phyloP scores from a whole-genome alignment of 2,888 invertebrate genomes.

The Maniola hyperantus region DNA sequence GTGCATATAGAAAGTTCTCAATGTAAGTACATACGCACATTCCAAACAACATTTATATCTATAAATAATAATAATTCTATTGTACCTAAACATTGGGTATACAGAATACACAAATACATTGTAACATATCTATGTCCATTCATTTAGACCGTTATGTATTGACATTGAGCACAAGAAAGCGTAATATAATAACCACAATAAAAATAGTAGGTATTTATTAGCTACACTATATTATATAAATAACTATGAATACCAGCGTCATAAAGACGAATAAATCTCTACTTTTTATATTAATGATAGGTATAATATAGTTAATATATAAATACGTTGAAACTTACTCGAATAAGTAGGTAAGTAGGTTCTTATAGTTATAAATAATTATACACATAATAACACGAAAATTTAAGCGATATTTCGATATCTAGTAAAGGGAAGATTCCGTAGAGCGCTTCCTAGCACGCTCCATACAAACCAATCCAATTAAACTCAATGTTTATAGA shows the following conservation, averaged over 20 bases:
- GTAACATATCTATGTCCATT: constrained; percentile 25
- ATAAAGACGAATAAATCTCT: constrained; percentile 71
- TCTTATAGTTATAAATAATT: constrained; percentile 56
- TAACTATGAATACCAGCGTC: constrained; percentile 75
- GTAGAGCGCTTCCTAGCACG: too few species aligned
- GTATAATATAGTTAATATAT: constrained; percentile 49
- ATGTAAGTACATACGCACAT: constrained; percentile 6
- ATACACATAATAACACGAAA: constrained; percentile 51
- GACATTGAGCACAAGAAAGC: constrained; percentile 80
- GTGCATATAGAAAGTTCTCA: background rate
- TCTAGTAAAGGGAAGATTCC: background rate
- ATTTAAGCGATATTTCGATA: constrained; percentile 56
- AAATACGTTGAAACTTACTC: constrained; percentile 70
- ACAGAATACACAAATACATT: constrained; percentile 6
- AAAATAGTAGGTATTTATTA: constrained; percentile 46
- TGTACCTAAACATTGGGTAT: constrained; percentile 14
- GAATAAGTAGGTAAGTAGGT: constrained; percentile 46
- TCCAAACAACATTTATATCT: background rate
- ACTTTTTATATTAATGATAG: constrained; percentile 47
- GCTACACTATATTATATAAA: constrained; percentile 49
- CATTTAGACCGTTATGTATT: constrained; percentile 68
- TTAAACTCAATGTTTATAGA: too few species aligned
- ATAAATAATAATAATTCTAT: background rate
- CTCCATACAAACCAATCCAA: too few species aligned
- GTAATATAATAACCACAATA: constrained; percentile 56